These are phyloP conservation scores for Mylabris phalerata DNA, from an alignment of 1,140 invertebrate genomes.

Conservation along the genomic window DNA sequence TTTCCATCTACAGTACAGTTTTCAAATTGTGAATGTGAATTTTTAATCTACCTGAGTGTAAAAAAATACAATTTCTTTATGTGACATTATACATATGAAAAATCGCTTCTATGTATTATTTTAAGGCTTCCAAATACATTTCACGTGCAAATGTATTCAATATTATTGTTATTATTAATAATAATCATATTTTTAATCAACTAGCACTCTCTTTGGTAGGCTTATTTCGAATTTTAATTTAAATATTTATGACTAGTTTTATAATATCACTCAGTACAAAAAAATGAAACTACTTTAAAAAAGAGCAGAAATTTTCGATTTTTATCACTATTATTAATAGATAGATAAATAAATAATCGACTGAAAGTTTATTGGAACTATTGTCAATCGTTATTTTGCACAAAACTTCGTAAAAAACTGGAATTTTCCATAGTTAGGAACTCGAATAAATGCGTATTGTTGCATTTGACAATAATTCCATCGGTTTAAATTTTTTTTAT, in stretches of 20 bases:
- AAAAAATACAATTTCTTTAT: conserved; percentile 37
- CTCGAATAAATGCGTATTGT: conserved; percentile 9
- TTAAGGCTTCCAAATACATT: conserved; percentile 24
- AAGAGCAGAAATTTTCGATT: conserved; percentile 5
- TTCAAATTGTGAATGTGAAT: too few species aligned
- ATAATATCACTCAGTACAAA: conserved; percentile 38
- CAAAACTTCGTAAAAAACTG: not conserved
- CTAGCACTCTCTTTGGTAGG: conserved; percentile 41
- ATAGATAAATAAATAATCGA: conserved; percentile 10
- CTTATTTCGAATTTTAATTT: conserved; percentile 25
- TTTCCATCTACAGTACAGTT: too few species aligned
- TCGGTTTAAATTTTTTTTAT: not conserved
- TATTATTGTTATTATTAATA: not conserved
- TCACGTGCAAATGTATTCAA: conserved; percentile 18
- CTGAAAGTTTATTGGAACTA: conserved; percentile 4
- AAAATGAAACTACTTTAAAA: conserved; percentile 6
- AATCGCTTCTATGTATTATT: conserved; percentile 25
- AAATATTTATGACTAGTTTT: conserved; percentile 39
- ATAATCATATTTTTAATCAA: conserved; percentile 28
- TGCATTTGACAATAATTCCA: conserved; percentile 25
- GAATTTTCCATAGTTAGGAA: conserved; percentile 5
- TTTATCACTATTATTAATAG: conserved; percentile 11
- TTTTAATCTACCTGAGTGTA: conserved; percentile 35
- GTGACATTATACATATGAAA: conserved; percentile 27
- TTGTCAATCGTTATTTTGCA: conserved; percentile 7